phyloP scores from a whole-genome alignment of 2,113 vertebrate genomes.

The Lethenteron camtschaticum region DNA sequence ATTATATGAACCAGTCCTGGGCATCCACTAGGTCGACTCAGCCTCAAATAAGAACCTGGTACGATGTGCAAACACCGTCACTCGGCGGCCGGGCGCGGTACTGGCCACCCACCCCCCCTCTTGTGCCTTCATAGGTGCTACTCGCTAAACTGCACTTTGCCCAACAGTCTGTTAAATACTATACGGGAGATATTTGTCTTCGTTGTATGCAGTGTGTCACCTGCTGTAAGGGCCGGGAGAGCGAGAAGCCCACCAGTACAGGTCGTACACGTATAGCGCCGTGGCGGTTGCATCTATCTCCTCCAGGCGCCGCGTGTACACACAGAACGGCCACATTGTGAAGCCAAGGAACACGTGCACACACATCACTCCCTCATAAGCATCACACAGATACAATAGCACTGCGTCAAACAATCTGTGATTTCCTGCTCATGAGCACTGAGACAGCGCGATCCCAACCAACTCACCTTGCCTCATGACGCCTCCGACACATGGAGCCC shows the following conservation, averaged over 20 bases:
- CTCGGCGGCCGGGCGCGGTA: too few species aligned
- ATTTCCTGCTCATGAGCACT: slow-evolving; percentile 8
- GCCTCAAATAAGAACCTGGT: too few species aligned
- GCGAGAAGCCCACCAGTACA: slow-evolving; percentile 89
- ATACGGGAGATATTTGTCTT: too few species aligned
- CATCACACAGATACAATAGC: neutral
- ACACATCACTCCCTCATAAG: neutral
- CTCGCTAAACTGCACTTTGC: too few species aligned
- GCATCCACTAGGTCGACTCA: too few species aligned
- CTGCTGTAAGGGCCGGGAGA: slow-evolving; percentile 68
- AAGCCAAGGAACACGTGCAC: slow-evolving; percentile 75
- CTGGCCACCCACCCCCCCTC: too few species aligned
- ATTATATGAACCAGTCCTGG: too few species aligned
- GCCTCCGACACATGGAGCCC: slow-evolving; percentile 66
- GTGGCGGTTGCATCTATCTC: slow-evolving; percentile 40
- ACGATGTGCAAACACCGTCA: too few species aligned
- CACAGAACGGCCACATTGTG: slow-evolving; percentile 76
- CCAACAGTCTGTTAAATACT: too few species aligned
- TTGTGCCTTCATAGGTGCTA: too few species aligned
- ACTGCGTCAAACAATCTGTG: neutral
- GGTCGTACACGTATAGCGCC: slow-evolving; percentile 64
- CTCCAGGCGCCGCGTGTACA: slow-evolving; percentile 62
- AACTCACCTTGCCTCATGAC: slow-evolving; percentile 50
- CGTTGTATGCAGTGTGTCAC: slow-evolving; percentile 15
- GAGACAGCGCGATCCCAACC: neutral